Conservation (phyloP, 2,113 vertebrate species). For the Actenoides hombroni region DNA sequence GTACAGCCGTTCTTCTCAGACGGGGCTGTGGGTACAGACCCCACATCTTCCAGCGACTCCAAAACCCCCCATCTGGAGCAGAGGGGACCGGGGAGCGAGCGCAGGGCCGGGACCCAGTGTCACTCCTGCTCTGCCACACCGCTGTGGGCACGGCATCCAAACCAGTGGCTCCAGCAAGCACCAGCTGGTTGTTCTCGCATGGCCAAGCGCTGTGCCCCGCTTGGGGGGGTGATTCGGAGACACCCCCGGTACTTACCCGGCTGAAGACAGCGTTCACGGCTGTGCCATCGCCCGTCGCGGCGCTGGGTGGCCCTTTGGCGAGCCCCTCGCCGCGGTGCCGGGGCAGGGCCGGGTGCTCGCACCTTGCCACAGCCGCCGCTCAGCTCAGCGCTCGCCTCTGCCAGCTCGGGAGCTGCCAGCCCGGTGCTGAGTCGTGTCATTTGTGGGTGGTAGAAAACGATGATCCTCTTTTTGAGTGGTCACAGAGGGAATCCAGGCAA, state of each 20-base stretch:
- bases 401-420: background rate
- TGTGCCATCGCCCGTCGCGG: accelerated
- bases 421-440: background rate
- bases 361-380: background rate
- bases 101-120: background rate
- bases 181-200: accelerated
- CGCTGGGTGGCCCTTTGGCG: background rate
- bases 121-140: background rate
- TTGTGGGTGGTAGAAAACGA: background rate
- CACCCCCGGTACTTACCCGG: background rate
- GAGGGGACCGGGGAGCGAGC: accelerated
- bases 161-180: background rate
- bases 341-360: background rate
- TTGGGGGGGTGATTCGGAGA: accelerated
- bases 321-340: background rate
- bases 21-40: background rate
- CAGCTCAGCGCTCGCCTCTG: background rate
- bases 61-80: background rate
- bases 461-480: background rate
- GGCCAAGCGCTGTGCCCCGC: background rate
- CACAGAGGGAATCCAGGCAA: background rate
- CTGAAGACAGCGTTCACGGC: accelerated
- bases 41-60: no score
- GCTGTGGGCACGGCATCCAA: background rate
- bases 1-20: accelerated